phyloP scores from a whole-genome alignment of 2,797 vertebrate species.

The Sebastes minor region DNA sequence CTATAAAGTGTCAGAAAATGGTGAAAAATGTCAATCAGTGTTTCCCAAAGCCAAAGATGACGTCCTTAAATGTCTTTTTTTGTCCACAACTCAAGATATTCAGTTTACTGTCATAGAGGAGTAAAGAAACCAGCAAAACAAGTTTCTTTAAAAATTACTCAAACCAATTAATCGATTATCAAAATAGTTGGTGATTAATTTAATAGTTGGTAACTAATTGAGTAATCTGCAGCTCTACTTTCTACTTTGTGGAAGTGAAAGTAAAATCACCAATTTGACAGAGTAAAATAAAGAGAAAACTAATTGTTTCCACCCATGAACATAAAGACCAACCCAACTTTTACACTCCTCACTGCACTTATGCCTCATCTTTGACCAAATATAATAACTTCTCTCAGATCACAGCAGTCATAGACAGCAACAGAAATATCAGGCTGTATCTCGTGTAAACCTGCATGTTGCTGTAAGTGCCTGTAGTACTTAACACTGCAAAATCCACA shows the following conservation, averaged over 20 bases:
- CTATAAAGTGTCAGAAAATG: too few species aligned
- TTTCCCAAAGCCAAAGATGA: too few species aligned
- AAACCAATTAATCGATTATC: fast-evolving
- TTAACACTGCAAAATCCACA: slow-evolving; percentile 46
- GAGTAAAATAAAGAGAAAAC: background rate
- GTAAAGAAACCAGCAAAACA: too few species aligned
- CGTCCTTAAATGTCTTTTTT: too few species aligned
- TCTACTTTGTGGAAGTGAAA: background rate
- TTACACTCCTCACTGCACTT: too few species aligned
- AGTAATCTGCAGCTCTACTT: background rate
- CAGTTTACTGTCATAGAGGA: too few species aligned
- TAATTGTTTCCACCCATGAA: background rate
- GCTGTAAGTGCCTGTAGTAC: background rate
- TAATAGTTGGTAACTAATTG: too few species aligned
- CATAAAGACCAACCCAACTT: background rate
- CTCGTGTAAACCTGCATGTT: background rate
- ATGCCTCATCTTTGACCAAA: background rate
- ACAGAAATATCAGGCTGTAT: background rate
- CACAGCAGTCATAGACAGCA: background rate
- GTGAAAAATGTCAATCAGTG: too few species aligned
- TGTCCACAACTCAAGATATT: too few species aligned
- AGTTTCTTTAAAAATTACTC: too few species aligned
- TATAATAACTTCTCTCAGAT: background rate
- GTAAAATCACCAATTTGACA: background rate
- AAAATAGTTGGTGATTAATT: too few species aligned